phyloP scores from a whole-genome alignment of 2,888 invertebrate genomes.

The Colostygia pectinataria region DNA sequence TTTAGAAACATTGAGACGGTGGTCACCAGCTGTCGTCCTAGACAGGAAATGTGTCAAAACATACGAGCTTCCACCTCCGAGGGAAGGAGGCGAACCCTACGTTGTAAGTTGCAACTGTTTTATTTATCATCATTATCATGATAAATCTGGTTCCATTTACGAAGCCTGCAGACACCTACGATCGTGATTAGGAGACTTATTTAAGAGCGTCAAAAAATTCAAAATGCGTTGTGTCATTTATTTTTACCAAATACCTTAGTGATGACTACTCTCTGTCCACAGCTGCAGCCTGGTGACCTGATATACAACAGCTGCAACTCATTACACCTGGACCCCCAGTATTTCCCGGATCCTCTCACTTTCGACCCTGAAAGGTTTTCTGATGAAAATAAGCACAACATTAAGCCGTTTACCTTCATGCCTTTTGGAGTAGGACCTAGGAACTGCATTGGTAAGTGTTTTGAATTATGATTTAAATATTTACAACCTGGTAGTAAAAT shows the following conservation, averaged over 20 bases:
- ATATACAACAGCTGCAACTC: conserved; percentile 55
- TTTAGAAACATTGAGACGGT: conserved; percentile 73
- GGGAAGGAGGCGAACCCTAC: conserved; percentile 56
- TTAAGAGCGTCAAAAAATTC: too few species aligned
- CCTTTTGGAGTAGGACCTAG: conserved; percentile 82
- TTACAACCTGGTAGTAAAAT: too few species aligned
- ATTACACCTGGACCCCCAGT: conserved; percentile 50
- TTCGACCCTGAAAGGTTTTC: conserved; percentile 74
- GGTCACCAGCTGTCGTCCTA: conserved; percentile 68
- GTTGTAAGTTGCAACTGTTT: conserved; percentile 45
- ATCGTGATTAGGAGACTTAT: too few species aligned
- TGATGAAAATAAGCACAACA: conserved; percentile 63
- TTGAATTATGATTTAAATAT: too few species aligned
- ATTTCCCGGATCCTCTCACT: conserved; percentile 48
- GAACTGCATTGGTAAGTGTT: conserved; percentile 70
- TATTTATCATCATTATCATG: neutral
- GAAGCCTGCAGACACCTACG: too few species aligned
- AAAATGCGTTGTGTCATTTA: too few species aligned
- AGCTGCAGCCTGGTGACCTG: conserved; percentile 51
- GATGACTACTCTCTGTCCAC: neutral
- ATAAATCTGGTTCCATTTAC: too few species aligned
- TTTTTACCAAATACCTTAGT: neutral
- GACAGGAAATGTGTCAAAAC: conserved; percentile 77
- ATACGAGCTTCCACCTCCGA: conserved; percentile 67
- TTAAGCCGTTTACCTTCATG: conserved; percentile 71